phyloP scores from a whole-genome alignment of 2,113 vertebrate species.

The Hyaena hyaena region DNA sequence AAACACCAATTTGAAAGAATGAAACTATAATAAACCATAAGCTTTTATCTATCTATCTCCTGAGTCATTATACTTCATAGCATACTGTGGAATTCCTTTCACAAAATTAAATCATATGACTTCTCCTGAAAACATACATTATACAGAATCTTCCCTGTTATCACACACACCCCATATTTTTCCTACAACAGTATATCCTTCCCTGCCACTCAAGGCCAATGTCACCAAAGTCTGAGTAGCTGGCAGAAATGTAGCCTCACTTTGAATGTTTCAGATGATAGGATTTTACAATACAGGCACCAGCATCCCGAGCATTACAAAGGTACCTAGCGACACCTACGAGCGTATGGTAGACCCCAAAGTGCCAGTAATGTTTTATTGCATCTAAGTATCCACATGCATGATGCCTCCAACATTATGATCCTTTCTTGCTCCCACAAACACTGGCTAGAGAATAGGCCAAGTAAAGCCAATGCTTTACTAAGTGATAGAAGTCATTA shows the following conservation, averaged over 20 bases:
- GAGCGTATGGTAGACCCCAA: background rate
- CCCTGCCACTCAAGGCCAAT: background rate
- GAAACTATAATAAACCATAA: background rate
- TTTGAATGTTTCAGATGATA: background rate
- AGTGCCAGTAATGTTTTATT: background rate
- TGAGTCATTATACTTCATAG: background rate
- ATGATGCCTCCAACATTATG: background rate
- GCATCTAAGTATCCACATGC: background rate
- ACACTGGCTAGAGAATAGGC: background rate
- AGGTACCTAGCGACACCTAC: too few species aligned
- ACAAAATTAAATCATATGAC: background rate
- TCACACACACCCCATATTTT: background rate
- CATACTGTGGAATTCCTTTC: background rate
- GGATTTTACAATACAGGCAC: background rate
- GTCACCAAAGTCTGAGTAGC: background rate
- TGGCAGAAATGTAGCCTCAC: background rate
- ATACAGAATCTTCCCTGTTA: background rate
- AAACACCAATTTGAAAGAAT: slow-evolving; percentile 24
- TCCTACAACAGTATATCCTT: background rate
- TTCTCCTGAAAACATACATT: background rate
- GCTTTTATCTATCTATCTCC: background rate
- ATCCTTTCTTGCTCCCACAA: background rate
- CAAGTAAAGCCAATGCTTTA: background rate
- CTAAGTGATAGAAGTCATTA: background rate
- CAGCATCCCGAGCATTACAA: background rate